phyloP scores from a whole-genome alignment of 2,113 vertebrate species.

The Chiloscyllium plagiosum region DNA sequence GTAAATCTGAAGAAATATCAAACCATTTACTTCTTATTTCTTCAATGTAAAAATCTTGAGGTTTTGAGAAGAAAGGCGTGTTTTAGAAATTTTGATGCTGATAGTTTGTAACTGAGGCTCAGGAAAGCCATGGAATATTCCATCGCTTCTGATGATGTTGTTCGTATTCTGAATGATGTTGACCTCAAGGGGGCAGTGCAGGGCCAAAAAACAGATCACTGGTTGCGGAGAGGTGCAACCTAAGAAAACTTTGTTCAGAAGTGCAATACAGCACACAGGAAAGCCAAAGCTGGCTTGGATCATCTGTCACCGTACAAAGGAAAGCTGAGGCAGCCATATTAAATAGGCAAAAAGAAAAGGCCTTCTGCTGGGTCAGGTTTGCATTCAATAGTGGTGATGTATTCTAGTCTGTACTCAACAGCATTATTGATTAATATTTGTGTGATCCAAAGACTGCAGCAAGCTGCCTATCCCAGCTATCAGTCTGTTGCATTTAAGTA shows the following conservation, averaged over 20 bases:
- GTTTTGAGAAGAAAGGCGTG: not conserved
- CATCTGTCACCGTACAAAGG: constrained; percentile 44
- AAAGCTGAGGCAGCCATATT: constrained; percentile 51
- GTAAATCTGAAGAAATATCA: not conserved
- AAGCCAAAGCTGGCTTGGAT: constrained; percentile 44
- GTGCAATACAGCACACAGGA: constrained; percentile 38
- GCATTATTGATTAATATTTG: constrained; percentile 49
- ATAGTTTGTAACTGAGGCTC: not conserved
- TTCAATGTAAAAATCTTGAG: not conserved
- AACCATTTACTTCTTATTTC: not conserved
- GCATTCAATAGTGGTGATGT: constrained; percentile 48
- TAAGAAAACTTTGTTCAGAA: constrained; percentile 45
- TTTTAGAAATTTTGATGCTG: not conserved
- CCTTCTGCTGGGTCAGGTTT: constrained; percentile 45
- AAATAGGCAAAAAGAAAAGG: constrained; percentile 45
- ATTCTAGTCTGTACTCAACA: constrained; percentile 50
- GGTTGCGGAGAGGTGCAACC: constrained; percentile 41
- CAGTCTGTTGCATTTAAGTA: not conserved
- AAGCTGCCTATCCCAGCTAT: constrained; percentile 43
- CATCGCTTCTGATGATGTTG: not conserved
- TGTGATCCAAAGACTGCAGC: constrained; percentile 41
- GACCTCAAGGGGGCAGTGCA: constrained; percentile 29
- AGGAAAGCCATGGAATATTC: not conserved
- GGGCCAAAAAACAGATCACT: constrained; percentile 3
- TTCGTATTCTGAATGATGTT: not conserved